These are phyloP conservation scores for Agrotis ipsilon DNA, from an alignment of 2,888 invertebrate genomes.

Conservation along the genomic window DNA sequence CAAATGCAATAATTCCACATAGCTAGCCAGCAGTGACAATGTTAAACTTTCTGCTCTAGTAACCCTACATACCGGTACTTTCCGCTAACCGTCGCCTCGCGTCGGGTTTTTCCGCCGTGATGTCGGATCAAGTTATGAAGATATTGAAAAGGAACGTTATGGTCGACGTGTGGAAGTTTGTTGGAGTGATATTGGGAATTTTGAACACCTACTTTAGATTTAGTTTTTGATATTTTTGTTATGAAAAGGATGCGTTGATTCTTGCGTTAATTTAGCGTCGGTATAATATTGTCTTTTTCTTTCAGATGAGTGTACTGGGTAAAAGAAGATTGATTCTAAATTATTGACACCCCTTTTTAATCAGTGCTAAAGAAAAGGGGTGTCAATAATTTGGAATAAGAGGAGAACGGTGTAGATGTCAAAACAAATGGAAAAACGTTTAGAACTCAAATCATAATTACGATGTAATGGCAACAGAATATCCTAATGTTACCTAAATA, in stretches of 20 bases:
- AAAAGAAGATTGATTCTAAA: too few relatives aligned
- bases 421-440: too few relatives aligned
- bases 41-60: slow-evolving; percentile 17
- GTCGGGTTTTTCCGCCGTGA: slow-evolving; percentile 32
- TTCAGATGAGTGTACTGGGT: not conserved
- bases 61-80: slow-evolving; percentile 8
- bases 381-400: too few relatives aligned
- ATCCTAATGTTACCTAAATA: too few relatives aligned
- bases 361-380: too few relatives aligned
- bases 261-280: too few relatives aligned
- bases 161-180: not conserved
- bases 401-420: too few relatives aligned
- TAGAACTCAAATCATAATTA: too few relatives aligned
- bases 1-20: not conserved
- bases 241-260: not conserved
- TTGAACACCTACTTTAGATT: not conserved
- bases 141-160: slow-evolving; percentile 19
- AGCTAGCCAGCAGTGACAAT: not conserved
- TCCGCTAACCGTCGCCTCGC: slow-evolving; percentile 6
- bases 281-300: too few relatives aligned
- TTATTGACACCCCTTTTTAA: too few relatives aligned
- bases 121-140: slow-evolving; percentile 28
- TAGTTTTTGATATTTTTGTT: not conserved
- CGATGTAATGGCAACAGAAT: too few relatives aligned
- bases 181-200: not conserved